Evolutionary conservation across 2,888 invertebrate species (phyloP).

Genomic region (Sarcophaga caerulescens): DNA sequence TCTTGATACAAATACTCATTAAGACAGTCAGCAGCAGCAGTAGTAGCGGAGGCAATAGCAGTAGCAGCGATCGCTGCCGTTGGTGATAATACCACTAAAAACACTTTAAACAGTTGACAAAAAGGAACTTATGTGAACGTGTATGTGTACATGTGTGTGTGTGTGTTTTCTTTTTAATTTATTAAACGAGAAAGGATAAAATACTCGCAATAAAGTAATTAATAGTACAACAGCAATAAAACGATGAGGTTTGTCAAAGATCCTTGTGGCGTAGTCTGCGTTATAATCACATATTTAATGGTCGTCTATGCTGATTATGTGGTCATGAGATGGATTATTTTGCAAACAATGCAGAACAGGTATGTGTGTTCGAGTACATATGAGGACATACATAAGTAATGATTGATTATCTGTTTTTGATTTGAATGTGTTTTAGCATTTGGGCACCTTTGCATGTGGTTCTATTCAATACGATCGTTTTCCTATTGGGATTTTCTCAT

Average conservation of each 20-base stretch:
- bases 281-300: slow-evolving; percentile 89
- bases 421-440: slow-evolving; percentile 82
- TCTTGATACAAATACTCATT: neutral
- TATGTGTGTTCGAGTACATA: slow-evolving; percentile 76
- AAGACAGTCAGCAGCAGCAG: neutral
- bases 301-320: slow-evolving; percentile 94
- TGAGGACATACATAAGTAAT: neutral
- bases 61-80: neutral
- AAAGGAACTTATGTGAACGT: no score
- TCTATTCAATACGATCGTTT: slow-evolving; percentile 89
- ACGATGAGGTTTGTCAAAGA: slow-evolving; percentile 87
- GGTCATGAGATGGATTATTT: slow-evolving; percentile 90
- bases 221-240: neutral
- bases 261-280: slow-evolving; percentile 92
- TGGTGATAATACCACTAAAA: neutral
- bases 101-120: no score
- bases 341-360: slow-evolving; percentile 91
- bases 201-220: neutral
- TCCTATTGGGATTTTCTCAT: slow-evolving; percentile 89
- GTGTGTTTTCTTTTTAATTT: no score
- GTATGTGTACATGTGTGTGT: no score
- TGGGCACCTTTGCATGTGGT: slow-evolving; percentile 92
- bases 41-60: neutral
- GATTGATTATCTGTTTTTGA: neutral
- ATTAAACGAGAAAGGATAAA: no score